Evolutionary conservation across 2,888 invertebrate genomes (phyloP), one percentile per base, ranked within the genome.

Genomic region (Synergus japonicus): DNA sequence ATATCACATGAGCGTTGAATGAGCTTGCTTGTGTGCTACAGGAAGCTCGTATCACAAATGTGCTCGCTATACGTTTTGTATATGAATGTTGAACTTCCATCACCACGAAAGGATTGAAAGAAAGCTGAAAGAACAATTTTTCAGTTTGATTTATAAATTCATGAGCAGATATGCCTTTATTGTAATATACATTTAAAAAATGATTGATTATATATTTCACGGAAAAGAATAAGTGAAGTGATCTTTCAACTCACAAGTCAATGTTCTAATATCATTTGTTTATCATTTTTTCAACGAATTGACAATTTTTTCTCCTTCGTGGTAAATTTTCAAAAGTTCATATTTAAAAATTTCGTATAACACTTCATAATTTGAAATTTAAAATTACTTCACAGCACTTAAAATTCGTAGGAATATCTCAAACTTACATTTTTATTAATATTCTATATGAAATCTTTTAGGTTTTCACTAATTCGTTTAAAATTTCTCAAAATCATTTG

Each of bases 1-100:
- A 22, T 60, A 60, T 22, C 22, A 10, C 18, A 18, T 60, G 22
- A 18, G 60, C 22, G 60, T 60, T 22, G 60, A 22, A 60, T 18
- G 18, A 22, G 60, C 60, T 60, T 60, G 22, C 22, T 18, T 60
- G 22, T 60, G 18, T 22, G 60, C 18, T 60, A 12, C 60, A 60
- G 60, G 60, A 60, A 60, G 22, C 60, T 60, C 60, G 12, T 60
- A 60, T 60, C 60, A 22, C 60, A 60, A 60, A 60, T 60, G 22
- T 9, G 1, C 60, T 60, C 22, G 18, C 60, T 60, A 10, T 60
- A 12, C 10, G 22, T 60, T 60, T 60, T 60, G 10, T 60, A 22
- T 60, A 22, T 4, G 22, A 60, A 60, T 60, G 12, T 60, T 4
- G 18, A 10, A 60, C 18, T 60, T 60, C 5, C 5, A 9, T 22